Percentiles rank a stretch among this genome's conserved stretches.
phyloP scores from a whole-genome alignment of 1,140 invertebrate genomes.

The Drosophila ercepeae region DNA sequence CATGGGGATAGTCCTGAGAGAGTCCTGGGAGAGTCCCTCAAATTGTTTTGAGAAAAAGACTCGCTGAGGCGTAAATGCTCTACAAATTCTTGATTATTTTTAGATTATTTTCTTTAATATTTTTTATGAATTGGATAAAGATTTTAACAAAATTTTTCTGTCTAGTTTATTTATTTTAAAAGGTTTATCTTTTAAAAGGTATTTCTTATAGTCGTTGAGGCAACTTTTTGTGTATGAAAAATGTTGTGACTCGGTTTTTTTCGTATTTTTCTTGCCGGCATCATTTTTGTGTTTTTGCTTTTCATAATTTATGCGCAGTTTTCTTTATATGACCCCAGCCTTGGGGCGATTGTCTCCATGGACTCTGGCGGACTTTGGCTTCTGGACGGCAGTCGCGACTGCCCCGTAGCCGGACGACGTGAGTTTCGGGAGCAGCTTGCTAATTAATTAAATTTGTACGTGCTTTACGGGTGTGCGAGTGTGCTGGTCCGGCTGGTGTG shows the following conservation, averaged over 20 bases:
- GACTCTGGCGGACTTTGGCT: slow-evolving; percentile 46
- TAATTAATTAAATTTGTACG: slow-evolving; percentile 82
- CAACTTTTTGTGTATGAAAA: slow-evolving; percentile 30
- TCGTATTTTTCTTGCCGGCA: slow-evolving; percentile 17
- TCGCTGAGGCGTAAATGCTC: too few species aligned
- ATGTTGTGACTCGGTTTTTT: slow-evolving; percentile 27
- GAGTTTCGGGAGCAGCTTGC: slow-evolving; percentile 71
- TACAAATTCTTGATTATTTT: too few species aligned
- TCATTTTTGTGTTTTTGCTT: slow-evolving; percentile 41
- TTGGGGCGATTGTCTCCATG: slow-evolving; percentile 14
- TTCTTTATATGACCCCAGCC: slow-evolving; percentile 54
- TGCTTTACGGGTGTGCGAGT: slow-evolving; percentile 40
- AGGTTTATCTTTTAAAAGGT: not conserved
- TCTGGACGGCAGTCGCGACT: slow-evolving; percentile 22
- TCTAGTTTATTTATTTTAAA: too few species aligned
- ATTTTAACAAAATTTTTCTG: too few species aligned
- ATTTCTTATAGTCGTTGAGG: not conserved
- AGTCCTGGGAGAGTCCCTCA: too few species aligned
- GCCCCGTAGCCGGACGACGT: slow-evolving; percentile 61
- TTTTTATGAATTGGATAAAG: too few species aligned
- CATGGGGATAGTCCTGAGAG: slow-evolving; percentile 2
- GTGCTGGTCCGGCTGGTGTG: slow-evolving; percentile 35
- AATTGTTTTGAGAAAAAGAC: too few species aligned
- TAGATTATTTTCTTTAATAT: too few species aligned
- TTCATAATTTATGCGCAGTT: slow-evolving; percentile 78